These are phyloP conservation scores for Sthenelais limicola DNA, from an alignment of 2,888 invertebrate species.

Conservation along the genomic window DNA sequence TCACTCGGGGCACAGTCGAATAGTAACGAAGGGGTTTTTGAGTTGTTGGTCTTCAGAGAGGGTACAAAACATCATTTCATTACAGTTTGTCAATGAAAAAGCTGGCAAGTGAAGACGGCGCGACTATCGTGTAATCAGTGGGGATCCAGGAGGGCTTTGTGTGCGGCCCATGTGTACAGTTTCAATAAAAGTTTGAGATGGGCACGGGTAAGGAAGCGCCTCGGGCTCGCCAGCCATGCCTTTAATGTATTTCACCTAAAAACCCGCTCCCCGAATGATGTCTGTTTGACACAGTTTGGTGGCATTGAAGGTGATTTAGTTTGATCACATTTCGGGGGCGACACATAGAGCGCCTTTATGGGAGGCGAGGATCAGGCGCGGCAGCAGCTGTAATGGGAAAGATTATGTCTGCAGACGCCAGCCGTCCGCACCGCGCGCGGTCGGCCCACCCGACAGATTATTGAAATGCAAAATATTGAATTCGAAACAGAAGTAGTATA, in stretches of 20 bases:
- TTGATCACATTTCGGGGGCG: constrained; percentile 40
- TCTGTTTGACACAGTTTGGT: constrained; percentile 39
- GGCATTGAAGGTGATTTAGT: constrained; percentile 37
- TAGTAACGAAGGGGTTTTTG: too few relatives aligned
- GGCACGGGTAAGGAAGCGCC: constrained; percentile 17
- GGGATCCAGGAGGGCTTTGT: constrained; percentile 28
- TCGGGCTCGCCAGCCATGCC: constrained; percentile 8
- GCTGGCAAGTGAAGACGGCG: neutral
- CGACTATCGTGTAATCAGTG: constrained; percentile 26
- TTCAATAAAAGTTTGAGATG: constrained; percentile 37
- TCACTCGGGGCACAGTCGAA: too few relatives aligned
- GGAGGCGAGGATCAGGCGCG: constrained; percentile 20
- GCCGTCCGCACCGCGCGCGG: constrained; percentile 6
- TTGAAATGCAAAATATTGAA: constrained; percentile 38
- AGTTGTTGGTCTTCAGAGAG: constrained; percentile 9
- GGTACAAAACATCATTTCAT: constrained; percentile 35
- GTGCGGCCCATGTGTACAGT: constrained; percentile 36
- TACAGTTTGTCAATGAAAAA: constrained; percentile 21
- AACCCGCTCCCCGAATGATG: constrained; percentile 33
- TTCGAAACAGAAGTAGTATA: constrained; percentile 9
- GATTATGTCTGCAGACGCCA: constrained; percentile 35
- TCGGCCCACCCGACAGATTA: constrained; percentile 8
- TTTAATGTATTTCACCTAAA: constrained; percentile 39
- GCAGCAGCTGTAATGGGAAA: constrained; percentile 25
- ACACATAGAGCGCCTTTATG: constrained; percentile 35